phyloP scores from a whole-genome alignment of 2,888 invertebrate genomes.

The Ectemnius continuus region DNA sequence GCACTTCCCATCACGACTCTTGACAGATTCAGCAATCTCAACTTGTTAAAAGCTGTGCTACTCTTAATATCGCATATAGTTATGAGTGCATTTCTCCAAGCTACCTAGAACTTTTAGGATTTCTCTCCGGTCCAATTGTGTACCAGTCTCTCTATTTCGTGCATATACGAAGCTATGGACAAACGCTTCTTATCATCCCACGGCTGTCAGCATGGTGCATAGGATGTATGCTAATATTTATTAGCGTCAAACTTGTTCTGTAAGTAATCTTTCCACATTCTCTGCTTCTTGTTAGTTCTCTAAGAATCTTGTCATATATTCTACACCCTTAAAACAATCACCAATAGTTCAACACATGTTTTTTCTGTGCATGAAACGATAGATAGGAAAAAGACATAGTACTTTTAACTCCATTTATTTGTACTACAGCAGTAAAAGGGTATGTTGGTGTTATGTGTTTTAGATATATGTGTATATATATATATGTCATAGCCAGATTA shows the following conservation, averaged over 20 bases:
- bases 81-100: conserved; percentile 19
- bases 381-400: background rate
- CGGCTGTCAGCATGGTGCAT: conserved; percentile 27
- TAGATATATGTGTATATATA: conserved; percentile 55
- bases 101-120: background rate
- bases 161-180: conserved; percentile 2
- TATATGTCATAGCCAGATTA: conserved; percentile 74
- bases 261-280: conserved; percentile 37
- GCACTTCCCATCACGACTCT: conserved; percentile 1
- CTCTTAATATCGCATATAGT: conserved; percentile 18
- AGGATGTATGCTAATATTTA: conserved; percentile 18
- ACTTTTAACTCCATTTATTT: background rate
- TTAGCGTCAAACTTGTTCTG: conserved; percentile 43
- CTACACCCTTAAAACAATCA: background rate
- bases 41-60: conserved; percentile 16
- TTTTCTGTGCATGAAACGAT: background rate
- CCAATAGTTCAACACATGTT: background rate
- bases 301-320: too few species aligned
- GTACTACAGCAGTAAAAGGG: conserved; percentile 15
- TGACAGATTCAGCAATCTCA: conserved; percentile 28
- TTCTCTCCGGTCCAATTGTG: background rate
- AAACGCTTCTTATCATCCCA: background rate
- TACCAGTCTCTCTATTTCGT: background rate
- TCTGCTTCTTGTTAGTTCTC: too few species aligned
- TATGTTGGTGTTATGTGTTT: conserved; percentile 41